These are phyloP conservation scores for Pelvicachromis taeniatus DNA, from an alignment of 2,113 vertebrate species.

Conservation along the genomic window DNA sequence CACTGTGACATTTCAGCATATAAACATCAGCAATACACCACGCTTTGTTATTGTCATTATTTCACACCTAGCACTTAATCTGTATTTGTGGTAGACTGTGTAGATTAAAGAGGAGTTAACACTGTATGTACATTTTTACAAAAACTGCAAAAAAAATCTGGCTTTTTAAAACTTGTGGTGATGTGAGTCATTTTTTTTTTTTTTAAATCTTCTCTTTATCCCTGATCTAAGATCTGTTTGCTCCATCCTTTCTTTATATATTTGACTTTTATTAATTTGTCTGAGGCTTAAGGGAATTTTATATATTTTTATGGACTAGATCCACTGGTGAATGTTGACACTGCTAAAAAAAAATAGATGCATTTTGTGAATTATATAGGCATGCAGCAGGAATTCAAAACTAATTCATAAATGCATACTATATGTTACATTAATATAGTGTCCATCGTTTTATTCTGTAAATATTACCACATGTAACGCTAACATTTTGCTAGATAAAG, in stretches of 20 bases:
- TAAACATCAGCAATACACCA: not conserved
- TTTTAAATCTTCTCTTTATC: too few relatives aligned
- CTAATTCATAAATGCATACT: not conserved
- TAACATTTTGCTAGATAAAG: not conserved
- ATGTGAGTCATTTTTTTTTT: too few relatives aligned
- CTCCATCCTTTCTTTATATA: not conserved
- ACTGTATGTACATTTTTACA: not conserved
- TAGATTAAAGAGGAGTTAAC: not conserved
- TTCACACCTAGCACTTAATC: not conserved
- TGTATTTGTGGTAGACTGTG: not conserved
- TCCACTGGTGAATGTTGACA: not conserved
- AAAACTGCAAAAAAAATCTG: not conserved
- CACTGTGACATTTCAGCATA: not conserved
- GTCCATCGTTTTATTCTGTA: not conserved
- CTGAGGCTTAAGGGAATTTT: not conserved
- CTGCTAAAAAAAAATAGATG: not conserved
- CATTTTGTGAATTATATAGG: not conserved
- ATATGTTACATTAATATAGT: not conserved
- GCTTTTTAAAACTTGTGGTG: not conserved
- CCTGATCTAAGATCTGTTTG: not conserved
- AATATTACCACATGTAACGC: not conserved
- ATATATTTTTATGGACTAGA: not conserved
- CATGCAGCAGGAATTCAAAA: not conserved
- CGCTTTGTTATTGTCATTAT: not conserved
- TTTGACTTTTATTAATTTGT: not conserved